Evolutionary conservation across 2,888 invertebrate genomes (phyloP), one percentile per base, ranked within the genome.

Genomic region (Stratiomys singularior): DNA sequence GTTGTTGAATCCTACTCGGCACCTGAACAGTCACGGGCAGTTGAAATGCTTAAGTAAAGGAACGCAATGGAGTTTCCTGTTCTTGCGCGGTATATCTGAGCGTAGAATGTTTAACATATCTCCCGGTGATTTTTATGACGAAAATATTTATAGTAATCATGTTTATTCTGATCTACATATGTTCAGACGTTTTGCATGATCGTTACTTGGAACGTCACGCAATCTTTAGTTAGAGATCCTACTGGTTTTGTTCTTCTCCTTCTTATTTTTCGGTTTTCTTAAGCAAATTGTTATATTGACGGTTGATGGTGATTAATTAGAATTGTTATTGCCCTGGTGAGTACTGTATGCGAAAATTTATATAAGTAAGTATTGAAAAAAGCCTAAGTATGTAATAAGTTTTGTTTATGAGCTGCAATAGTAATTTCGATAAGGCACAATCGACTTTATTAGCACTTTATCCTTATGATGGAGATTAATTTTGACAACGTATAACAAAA

Each of bases 31-130:
- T n/a, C 52, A 71, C 47, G 13, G 25, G 47, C 3, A 52, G 47
- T 18, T 23, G 46, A 52, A 27, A 47, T 37, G 46, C 15, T n/a
- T 7, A 18, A 58, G 60, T 27, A 27, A 37, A 58, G 18, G n/a
- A 37, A 37, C 37, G 37, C 3, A 37, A 18, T 23, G 30, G 7
- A 21, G 23, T 74, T 74, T 23, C 58, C 21, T 74, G 25, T 72
- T 74, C 46, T 37, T 37, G n/a, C 18, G 72, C 72, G 72, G 72
- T 27, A 37, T 23, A 60, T 74, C 66, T 63, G 64, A 78, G 66
- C 66, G 76, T 37, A 78, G 76, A 76, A 79, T 79, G 76, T 77
- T 79, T 69, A 63, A 78, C 77, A 77, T 71, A 78, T 79, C 77
- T 77, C 77, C 77, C 60, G 79, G 71, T 79, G 79, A 47, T 76